Percentiles rank a stretch among this genome's conserved stretches.
Evolutionary conservation across 2,113 vertebrate genomes (phyloP).

Genomic region (Lathamus discolor): DNA sequence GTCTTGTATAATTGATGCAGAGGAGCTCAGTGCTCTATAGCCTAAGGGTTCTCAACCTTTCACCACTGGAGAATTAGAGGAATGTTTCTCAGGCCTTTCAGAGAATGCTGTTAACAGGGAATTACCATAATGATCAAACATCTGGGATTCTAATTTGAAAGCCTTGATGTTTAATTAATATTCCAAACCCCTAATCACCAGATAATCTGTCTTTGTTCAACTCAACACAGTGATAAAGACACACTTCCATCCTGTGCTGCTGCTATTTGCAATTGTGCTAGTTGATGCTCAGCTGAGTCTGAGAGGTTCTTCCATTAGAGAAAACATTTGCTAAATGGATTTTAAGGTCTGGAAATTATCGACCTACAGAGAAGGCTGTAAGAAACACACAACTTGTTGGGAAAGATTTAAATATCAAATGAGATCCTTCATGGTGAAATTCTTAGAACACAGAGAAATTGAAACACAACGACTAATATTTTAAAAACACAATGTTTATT

Average conservation of each 20-base stretch:
- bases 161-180: conserved; percentile 60
- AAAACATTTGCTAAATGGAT: neutral
- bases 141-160: conserved; percentile 49
- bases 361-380: neutral
- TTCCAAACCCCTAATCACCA: conserved; percentile 10
- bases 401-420: neutral
- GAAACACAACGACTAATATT: neutral
- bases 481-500: neutral
- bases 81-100: conserved; percentile 19
- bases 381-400: neutral
- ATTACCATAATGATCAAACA: conserved; percentile 57
- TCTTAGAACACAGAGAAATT: neutral
- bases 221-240: conserved; percentile 3
- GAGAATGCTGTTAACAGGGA: conserved; percentile 15
- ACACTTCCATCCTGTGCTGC: neutral
- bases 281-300: neutral
- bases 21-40: neutral
- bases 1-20: conserved; percentile 35
- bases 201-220: conserved; percentile 25
- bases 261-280: neutral
- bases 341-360: neutral
- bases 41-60: conserved; percentile 44
- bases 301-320: neutral
- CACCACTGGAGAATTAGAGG: conserved; percentile 10
- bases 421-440: neutral